Conservation (phyloP, 1,140 invertebrate species). For the Cydia pomonella region DNA sequence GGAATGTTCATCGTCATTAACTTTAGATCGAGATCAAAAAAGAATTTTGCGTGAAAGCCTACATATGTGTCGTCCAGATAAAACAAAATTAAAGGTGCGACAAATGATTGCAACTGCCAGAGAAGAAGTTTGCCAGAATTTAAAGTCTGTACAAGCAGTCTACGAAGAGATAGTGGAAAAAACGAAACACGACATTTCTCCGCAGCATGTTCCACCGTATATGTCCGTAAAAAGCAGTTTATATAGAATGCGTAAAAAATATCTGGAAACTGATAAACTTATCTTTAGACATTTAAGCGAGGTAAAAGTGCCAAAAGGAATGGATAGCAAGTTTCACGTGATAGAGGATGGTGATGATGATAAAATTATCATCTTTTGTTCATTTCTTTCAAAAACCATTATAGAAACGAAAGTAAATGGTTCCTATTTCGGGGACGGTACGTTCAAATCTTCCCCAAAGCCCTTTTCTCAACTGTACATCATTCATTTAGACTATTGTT, state of each 20-base stretch:
- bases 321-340: constrained; percentile 10
- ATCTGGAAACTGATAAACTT: constrained; percentile 5
- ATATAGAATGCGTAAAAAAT: constrained; percentile 27
- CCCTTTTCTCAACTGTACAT: constrained; percentile 31
- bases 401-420: neutral
- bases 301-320: constrained; percentile 25
- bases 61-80: constrained; percentile 17
- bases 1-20: constrained; percentile 8
- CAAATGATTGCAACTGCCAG: constrained; percentile 25
- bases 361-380: constrained; percentile 18
- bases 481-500: constrained; percentile 9
- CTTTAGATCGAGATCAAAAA: constrained; percentile 11
- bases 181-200: neutral
- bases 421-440: constrained; percentile 6
- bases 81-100: constrained; percentile 25
- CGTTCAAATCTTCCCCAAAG: neutral
- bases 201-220: constrained; percentile 7
- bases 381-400: constrained; percentile 6
- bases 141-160: constrained; percentile 20
- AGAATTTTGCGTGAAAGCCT: constrained; percentile 17
- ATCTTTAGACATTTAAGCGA: constrained; percentile 4
- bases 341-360: constrained; percentile 28
- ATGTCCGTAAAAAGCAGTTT: neutral
- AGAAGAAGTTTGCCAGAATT: constrained; percentile 21
- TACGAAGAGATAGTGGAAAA: constrained; percentile 20